These are phyloP conservation scores for Kryptolebias marmoratus DNA, from an alignment of 2,113 vertebrate species.

Conservation along the genomic window DNA sequence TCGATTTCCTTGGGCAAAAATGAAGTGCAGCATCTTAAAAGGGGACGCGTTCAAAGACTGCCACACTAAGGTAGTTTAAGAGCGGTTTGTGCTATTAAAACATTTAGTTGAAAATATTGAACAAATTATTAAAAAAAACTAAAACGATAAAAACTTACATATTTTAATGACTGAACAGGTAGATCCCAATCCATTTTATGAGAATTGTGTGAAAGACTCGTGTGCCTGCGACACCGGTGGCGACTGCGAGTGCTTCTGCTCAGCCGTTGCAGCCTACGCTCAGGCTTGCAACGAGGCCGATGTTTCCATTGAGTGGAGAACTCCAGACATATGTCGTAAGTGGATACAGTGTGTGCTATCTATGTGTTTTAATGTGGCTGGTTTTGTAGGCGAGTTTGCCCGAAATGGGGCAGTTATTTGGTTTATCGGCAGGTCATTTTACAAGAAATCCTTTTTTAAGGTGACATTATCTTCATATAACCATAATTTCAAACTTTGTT, in stretches of 20 bases:
- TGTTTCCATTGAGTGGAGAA: constrained; percentile 83
- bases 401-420: no score
- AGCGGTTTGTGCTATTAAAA: no score
- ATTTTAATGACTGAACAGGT: constrained; percentile 62
- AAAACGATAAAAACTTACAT: no score
- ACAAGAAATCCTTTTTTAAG: no score
- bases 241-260: constrained; percentile 85
- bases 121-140: no score
- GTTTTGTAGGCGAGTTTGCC: no score
- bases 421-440: no score
- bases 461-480: no score
- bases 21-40: constrained; percentile 88
- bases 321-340: constrained; percentile 85
- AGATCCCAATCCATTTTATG: constrained; percentile 67
- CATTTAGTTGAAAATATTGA: no score
- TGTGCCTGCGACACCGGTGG: constrained; percentile 84
- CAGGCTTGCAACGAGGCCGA: constrained; percentile 82
- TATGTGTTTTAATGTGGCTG: no score
- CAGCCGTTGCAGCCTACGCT: constrained; percentile 83
- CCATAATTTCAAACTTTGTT: constrained; percentile 1
- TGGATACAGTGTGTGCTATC: not conserved
- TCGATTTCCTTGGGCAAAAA: constrained; percentile 87
- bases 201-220: constrained; percentile 83
- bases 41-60: constrained; percentile 82
- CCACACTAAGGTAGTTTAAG: constrained; percentile 84